Evolutionary conservation across 2,888 invertebrate species (phyloP).

Genomic region (Agrochola lychnidis): DNA sequence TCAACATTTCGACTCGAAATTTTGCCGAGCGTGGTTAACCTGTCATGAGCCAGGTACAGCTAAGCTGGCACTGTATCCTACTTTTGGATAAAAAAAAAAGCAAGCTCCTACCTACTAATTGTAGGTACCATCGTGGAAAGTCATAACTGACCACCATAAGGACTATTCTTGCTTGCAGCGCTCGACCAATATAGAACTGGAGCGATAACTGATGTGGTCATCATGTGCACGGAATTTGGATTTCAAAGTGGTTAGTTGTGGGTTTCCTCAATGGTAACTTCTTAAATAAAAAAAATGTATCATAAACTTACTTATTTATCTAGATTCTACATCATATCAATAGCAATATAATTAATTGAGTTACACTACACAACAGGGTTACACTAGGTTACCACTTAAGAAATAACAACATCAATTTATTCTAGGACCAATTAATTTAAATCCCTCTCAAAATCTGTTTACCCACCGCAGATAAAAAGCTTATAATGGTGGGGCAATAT

Average conservation of each 20-base stretch:
- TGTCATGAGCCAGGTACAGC: neutral
- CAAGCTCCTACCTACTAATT: no score
- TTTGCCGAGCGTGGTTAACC: neutral
- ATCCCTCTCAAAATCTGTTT: slow-evolving; percentile 56
- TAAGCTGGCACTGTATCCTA: neutral
- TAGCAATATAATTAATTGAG: neutral
- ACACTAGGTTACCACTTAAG: neutral
- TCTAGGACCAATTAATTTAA: slow-evolving; percentile 32
- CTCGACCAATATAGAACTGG: no score
- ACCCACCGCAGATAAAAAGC: slow-evolving; percentile 56
- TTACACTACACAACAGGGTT: neutral
- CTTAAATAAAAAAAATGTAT: neutral
- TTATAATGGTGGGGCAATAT: slow-evolving; percentile 74
- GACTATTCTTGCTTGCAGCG: no score
- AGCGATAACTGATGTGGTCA: no score
- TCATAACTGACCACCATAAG: no score
- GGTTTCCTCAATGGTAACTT: no score
- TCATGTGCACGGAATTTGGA: no score
- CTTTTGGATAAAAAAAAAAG: neutral
- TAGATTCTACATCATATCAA: neutral
- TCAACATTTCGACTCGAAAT: neutral
- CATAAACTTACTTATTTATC: neutral
- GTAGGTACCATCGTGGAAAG: no score
- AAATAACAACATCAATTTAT: slow-evolving; percentile 18
- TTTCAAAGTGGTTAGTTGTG: no score